Evolutionary conservation across 2,888 invertebrate species (phyloP), one percentile per base, ranked within the genome.

Genomic region (Pecten maximus): DNA sequence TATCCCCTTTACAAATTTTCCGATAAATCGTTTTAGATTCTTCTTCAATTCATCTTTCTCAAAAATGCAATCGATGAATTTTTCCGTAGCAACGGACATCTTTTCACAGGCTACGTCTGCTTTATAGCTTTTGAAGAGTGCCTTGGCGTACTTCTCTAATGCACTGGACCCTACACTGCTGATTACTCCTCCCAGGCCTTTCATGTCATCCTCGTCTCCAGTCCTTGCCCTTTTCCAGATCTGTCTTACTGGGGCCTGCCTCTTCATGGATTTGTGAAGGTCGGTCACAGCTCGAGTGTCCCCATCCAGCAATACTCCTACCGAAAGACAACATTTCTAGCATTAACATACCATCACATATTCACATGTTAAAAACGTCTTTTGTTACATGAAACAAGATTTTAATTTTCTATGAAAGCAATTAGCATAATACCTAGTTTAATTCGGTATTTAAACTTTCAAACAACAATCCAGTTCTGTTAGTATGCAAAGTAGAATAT

Each of bases 181-280:
- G 39, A 95, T 93, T 19, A 94, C 93, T 10, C 91, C 93, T 12
- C 95, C 95, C 48, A 95, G 90, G 40, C 95, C 95, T 90, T 93
- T 94, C 28, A 92, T 89, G 2, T 40, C 88, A 19, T 92, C 91
- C 15, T 92, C 94, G 39, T 93, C 93, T 28, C 89, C 91, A 23
- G 91, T 92, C 54, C 92, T 93, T 0, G 94, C 94, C 88, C 93
- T 93, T 50, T 90, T 93, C 93, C 93, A 93, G 0, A 94, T 88
- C 40, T 93, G 92, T 90, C 94, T 94, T 15, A 94, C 94, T 23
- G 94, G 94, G 15, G 94, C 92, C 87, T 92, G 95, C 40, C 90
- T 93, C 91, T 94, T 94, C 91, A 95, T 93, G n/a, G 95, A 95
- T 87, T 94, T 94, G 88, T 95, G 95, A 6, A 95, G 92, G 40